Evolutionary conservation across 2,888 invertebrate genomes (phyloP).

Genomic region (Rotaria socialis): DNA sequence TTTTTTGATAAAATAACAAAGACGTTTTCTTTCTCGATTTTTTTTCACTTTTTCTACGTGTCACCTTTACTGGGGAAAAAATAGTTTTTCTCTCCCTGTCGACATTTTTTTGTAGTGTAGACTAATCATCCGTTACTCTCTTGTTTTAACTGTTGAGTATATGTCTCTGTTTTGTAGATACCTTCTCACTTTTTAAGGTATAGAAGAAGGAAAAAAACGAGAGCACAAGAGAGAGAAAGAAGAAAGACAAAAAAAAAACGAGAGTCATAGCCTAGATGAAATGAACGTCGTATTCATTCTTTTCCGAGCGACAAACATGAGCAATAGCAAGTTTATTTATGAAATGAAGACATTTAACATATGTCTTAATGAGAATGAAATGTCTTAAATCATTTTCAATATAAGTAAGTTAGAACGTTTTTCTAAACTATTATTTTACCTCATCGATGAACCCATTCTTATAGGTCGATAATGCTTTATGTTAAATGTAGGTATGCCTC

Average conservation of each 20-base stretch:
- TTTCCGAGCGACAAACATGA: background rate
- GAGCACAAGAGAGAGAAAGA: background rate
- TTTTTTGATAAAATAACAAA: background rate
- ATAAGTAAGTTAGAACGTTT: background rate
- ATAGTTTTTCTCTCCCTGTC: background rate
- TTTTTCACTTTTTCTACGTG: background rate
- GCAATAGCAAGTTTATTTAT: no score
- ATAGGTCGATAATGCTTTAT: background rate
- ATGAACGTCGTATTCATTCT: background rate
- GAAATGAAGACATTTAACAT: no score
- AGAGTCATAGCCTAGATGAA: background rate
- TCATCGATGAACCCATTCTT: background rate
- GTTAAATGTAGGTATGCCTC: background rate
- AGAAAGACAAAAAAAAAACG: background rate
- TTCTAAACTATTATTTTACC: background rate
- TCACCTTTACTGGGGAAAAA: background rate
- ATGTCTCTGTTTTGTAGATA: conserved; percentile 7
- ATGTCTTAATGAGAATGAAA: background rate
- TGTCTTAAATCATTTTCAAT: background rate
- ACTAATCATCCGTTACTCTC: conserved; percentile 15
- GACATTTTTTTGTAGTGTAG: background rate
- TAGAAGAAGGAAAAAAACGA: background rate
- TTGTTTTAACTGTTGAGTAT: conserved; percentile 29
- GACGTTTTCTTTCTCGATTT: background rate
- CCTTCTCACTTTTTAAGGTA: background rate